Percentiles rank a stretch among this genome's conserved stretches.
Conservation (phyloP, 1,140 invertebrate species). For the Brachionus rotundiformis region DNA sequence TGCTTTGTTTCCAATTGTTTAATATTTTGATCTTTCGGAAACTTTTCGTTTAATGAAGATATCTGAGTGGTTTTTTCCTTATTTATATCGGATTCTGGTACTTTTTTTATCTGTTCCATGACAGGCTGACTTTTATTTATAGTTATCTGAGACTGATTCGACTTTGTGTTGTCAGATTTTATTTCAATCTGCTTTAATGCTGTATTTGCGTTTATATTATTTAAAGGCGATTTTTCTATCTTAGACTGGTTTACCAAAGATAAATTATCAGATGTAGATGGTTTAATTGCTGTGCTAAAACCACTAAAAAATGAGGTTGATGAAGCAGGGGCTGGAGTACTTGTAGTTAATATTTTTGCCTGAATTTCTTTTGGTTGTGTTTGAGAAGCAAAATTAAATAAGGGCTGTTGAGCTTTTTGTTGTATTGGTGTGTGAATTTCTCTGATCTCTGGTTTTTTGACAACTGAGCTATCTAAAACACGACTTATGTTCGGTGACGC, state of each 20-base stretch:
- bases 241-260: background rate
- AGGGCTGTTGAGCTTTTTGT: background rate
- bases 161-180: background rate
- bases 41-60: too few relatives aligned
- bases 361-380: background rate
- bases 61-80: too few relatives aligned
- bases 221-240: background rate
- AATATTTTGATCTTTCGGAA: too few relatives aligned
- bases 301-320: background rate
- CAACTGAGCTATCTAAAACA: background rate
- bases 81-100: background rate
- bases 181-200: too few relatives aligned
- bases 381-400: too few relatives aligned
- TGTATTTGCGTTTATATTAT: background rate
- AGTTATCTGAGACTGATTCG: background rate
- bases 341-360: background rate
- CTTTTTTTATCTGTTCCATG: background rate
- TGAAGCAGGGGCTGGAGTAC: background rate
- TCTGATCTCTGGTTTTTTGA: background rate
- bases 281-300: too few relatives aligned
- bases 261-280: background rate
- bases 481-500: background rate
- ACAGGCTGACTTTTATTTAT: background rate
- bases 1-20: too few relatives aligned
- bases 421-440: background rate